Evolutionary conservation across 2,888 invertebrate species (phyloP).

Genomic region (Cordilura impudica): DNA sequence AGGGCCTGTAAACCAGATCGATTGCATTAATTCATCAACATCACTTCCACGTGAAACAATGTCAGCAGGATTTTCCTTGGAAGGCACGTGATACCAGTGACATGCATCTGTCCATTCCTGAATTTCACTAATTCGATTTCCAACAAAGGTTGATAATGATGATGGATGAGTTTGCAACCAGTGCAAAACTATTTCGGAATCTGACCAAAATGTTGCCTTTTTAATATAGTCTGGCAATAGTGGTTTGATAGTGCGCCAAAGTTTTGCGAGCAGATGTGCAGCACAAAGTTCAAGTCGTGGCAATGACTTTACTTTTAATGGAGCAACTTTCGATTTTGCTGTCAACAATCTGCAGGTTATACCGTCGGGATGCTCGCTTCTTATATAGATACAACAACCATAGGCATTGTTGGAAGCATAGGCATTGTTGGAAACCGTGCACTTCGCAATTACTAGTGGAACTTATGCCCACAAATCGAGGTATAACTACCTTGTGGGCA

Average conservation of each 20-base stretch:
- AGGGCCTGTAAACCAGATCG: no score
- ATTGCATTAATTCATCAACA: no score
- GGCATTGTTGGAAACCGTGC: no score
- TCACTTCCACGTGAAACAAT: no score
- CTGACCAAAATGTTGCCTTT: conserved; percentile 9
- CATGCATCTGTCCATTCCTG: conserved; percentile 13
- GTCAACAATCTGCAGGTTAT: no score
- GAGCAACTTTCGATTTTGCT: conserved; percentile 36
- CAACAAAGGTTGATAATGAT: no score
- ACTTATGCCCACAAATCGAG: background rate
- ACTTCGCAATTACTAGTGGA: no score
- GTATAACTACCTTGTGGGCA: no score
- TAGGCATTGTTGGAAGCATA: background rate
- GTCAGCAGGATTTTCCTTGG: no score
- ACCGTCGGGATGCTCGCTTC: no score
- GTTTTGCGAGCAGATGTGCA: no score
- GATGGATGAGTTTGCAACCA: conserved; percentile 28
- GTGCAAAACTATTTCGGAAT: conserved; percentile 35
- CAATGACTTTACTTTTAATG: conserved; percentile 14
- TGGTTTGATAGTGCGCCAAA: no score
- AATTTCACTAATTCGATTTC: background rate
- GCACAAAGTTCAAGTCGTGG: conserved; percentile 24
- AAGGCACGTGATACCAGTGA: conserved; percentile 8
- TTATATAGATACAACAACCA: background rate
- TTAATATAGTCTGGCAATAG: background rate